These are phyloP conservation scores for Alligator sinensis DNA, from an alignment of 2,113 vertebrate genomes.

Conservation along the genomic window DNA sequence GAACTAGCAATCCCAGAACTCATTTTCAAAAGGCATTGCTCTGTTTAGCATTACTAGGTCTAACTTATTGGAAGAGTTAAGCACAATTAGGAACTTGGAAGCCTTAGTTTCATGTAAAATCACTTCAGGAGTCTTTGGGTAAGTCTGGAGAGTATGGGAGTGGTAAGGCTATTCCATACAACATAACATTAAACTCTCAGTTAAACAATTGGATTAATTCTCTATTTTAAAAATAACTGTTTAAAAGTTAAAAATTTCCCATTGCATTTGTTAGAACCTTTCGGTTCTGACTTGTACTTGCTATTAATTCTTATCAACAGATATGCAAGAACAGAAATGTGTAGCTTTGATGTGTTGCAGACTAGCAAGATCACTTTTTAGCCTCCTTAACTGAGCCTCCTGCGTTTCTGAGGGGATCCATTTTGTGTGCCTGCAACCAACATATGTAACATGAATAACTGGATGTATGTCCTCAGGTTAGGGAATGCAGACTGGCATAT, in stretches of 20 bases:
- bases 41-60: slow-evolving; percentile 16
- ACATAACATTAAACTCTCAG: not conserved
- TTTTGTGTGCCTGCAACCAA: not conserved
- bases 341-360: not conserved
- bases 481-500: not conserved
- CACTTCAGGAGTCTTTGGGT: not conserved
- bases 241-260: not conserved
- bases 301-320: not conserved
- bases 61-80: slow-evolving; percentile 18
- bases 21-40: slow-evolving; percentile 57
- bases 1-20: slow-evolving; percentile 46
- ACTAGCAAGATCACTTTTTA: not conserved
- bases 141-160: not conserved
- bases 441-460: not conserved
- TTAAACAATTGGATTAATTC: not conserved
- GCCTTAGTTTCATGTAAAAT: not conserved
- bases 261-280: not conserved
- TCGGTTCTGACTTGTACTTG: not conserved
- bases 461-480: not conserved
- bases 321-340: not conserved
- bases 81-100: not conserved
- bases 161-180: not conserved
- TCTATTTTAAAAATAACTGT: not conserved
- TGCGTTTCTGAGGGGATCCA: not conserved
- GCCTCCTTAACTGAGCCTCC: not conserved